Conservation (phyloP, 2,113 vertebrate genomes). For the Mystacornis crossleyi region DNA sequence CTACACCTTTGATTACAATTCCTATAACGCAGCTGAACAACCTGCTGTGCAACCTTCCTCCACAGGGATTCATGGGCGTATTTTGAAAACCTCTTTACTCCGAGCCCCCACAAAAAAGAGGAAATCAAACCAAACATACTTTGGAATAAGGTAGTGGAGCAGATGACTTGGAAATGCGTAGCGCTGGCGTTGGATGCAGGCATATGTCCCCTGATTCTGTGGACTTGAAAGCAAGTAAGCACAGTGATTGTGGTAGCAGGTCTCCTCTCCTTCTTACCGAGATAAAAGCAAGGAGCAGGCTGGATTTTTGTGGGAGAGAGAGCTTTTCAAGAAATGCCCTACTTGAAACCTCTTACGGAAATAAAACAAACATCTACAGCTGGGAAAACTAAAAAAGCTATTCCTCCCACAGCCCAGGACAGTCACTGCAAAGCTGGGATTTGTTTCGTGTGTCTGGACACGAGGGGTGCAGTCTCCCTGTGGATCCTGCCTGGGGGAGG, state of each 20-base stretch:
- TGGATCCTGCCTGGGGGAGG: not conserved
- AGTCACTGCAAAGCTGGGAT: not conserved
- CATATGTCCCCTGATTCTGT: not conserved
- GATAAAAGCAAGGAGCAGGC: slow-evolving; percentile 2
- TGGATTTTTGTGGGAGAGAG: not conserved
- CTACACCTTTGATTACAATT: not conserved
- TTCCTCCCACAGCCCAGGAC: not conserved
- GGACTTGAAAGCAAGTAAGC: not conserved
- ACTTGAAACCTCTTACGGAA: not conserved
- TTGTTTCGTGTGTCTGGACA: not conserved
- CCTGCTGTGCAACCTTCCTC: not conserved
- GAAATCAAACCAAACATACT: not conserved
- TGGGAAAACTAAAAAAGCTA: not conserved
- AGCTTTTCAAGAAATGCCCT: not conserved
- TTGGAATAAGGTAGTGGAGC: not conserved
- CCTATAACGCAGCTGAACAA: not conserved
- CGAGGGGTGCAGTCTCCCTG: not conserved
- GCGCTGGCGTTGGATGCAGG: not conserved
- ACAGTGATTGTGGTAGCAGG: not conserved
- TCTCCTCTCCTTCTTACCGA: not conserved
- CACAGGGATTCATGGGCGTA: not conserved
- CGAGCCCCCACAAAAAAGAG: not conserved
- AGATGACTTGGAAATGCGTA: slow-evolving; percentile 23
- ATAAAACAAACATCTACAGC: not conserved
- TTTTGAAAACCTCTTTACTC: slow-evolving; percentile 26